A percentile compares a stretch with the other conserved stretches of the same genome.
These are phyloP conservation scores for Eulacestoma nigropectus DNA, from an alignment of 2,113 vertebrate genomes.

Conservation along the genomic window DNA sequence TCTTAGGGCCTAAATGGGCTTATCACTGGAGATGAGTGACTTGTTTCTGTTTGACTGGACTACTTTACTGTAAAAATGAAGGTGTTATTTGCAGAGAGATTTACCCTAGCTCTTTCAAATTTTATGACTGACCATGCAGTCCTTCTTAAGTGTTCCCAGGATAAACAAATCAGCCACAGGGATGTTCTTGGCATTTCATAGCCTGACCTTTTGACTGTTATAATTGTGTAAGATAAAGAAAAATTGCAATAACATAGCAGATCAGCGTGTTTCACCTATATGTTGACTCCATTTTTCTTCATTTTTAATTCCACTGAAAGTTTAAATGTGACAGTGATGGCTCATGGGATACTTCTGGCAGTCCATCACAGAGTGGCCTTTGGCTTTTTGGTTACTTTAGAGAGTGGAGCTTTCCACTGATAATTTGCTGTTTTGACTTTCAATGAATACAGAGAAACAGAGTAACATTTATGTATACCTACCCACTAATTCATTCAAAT, in stretches of 20 bases:
- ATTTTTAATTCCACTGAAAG: slow-evolving; percentile 43
- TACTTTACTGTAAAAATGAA: slow-evolving; percentile 2
- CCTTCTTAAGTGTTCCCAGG: background rate
- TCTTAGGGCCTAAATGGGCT: background rate
- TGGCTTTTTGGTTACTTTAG: slow-evolving; percentile 2
- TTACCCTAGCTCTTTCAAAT: slow-evolving; percentile 48
- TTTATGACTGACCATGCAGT: slow-evolving; percentile 15
- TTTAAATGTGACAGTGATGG: slow-evolving; percentile 9
- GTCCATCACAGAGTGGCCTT: background rate
- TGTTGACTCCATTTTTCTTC: slow-evolving; percentile 18
- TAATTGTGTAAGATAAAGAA: slow-evolving; percentile 32
- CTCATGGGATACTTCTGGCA: slow-evolving; percentile 6
- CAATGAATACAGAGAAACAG: background rate
- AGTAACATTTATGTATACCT: background rate
- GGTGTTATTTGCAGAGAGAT: background rate
- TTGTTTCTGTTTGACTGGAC: background rate
- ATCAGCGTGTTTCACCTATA: background rate
- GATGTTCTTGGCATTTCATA: slow-evolving; percentile 30
- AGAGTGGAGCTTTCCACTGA: background rate
- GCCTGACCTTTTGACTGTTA: slow-evolving; percentile 21
- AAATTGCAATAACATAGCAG: background rate
- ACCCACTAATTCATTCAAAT: background rate
- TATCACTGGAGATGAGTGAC: background rate
- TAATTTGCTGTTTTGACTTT: background rate
- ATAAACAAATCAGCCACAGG: background rate